Evolutionary conservation across 2,113 vertebrate genomes (phyloP).

Genomic region (Pseudorectes ferrugineus): DNA sequence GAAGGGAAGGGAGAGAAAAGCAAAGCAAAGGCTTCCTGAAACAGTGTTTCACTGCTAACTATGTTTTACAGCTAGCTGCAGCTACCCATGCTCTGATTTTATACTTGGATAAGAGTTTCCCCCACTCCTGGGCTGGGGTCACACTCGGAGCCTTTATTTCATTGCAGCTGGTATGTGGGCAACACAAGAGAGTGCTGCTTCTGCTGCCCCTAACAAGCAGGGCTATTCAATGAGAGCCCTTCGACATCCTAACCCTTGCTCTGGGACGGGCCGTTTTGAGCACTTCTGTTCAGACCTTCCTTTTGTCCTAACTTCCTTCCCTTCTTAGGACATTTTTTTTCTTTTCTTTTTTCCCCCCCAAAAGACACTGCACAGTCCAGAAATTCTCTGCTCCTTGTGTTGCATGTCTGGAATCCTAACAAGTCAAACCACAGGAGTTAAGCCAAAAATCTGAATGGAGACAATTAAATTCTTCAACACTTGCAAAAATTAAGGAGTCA

Average conservation of each 20-base stretch:
- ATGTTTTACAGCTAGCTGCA: background rate
- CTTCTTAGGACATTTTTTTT: background rate
- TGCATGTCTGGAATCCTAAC: conserved; percentile 65
- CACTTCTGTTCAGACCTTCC: background rate
- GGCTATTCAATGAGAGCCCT: conserved; percentile 1
- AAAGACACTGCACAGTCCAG: conserved; percentile 27
- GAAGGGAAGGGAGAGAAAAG: rapidly evolving
- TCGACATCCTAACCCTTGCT: background rate
- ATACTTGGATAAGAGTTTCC: background rate
- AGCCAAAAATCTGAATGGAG: conserved; percentile 48
- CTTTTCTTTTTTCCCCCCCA: background rate
- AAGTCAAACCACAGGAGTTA: conserved; percentile 57
- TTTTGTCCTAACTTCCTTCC: conserved; percentile 46
- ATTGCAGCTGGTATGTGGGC: conserved; percentile 43
- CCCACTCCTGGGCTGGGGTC: background rate
- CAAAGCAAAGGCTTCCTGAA: rapidly evolving
- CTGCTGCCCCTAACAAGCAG: conserved; percentile 14
- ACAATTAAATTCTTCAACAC: conserved; percentile 43
- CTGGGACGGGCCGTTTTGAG: background rate
- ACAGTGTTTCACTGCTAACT: background rate
- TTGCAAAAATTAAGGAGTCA: conserved; percentile 46
- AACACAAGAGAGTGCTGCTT: conserved; percentile 21
- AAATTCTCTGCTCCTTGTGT: conserved; percentile 45
- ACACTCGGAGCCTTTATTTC: conserved; percentile 52
- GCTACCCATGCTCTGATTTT: background rate